Evolutionary conservation across 2,113 vertebrate genomes (phyloP).

Genomic region (Ascaphus truei): DNA sequence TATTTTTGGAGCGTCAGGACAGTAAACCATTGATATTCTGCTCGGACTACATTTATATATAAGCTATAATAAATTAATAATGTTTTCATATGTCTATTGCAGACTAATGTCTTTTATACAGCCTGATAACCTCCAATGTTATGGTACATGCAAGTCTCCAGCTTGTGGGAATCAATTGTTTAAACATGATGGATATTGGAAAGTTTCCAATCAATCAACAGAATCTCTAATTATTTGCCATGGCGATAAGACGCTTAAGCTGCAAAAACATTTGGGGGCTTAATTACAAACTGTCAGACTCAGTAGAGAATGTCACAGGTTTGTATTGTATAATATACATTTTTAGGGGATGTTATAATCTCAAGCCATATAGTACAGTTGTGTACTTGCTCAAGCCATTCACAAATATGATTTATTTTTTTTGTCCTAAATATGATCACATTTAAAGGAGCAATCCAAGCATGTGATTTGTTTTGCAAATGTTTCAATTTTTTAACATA

Average conservation of each 20-base stretch:
- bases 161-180: not conserved
- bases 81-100: too few species aligned
- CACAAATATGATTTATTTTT: not conserved
- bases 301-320: not conserved
- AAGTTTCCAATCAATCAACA: conserved; percentile 22
- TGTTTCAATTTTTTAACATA: too few species aligned
- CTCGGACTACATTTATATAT: too few species aligned
- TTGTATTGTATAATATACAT: not conserved
- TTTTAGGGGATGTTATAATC: not conserved
- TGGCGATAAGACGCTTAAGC: conserved; percentile 14
- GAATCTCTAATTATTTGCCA: conserved; percentile 23
- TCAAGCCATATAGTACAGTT: not conserved
- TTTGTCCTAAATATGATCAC: conserved; percentile 2
- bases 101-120: too few species aligned
- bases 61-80: too few species aligned
- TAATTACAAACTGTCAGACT: conserved; percentile 12
- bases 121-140: not conserved
- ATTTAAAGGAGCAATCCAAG: too few species aligned
- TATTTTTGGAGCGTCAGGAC: too few species aligned
- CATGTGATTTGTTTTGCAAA: too few species aligned
- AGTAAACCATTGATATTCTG: too few species aligned
- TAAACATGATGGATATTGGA: conserved; percentile 11
- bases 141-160: not conserved
- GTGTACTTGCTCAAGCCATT: not conserved
- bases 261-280: conserved; percentile 2